These are phyloP conservation scores for Zosterops lateralis DNA, from an alignment of 2,113 vertebrate species.

Conservation along the genomic window DNA sequence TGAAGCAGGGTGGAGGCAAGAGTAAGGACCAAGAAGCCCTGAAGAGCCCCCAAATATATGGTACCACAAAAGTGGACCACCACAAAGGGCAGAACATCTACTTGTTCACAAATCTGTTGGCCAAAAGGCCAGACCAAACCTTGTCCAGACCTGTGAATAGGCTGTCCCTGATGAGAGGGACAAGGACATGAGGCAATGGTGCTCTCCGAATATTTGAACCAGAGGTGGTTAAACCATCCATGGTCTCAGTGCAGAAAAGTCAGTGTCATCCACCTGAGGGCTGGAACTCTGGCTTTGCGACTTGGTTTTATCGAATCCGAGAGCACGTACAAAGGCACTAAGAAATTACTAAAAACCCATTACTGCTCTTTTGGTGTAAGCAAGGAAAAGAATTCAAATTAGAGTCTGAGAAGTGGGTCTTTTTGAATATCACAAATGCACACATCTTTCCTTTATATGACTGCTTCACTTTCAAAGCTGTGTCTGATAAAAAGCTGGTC, in stretches of 20 bases:
- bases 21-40: not conserved
- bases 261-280: not conserved
- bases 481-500: not conserved
- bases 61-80: not conserved
- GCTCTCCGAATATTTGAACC: not conserved
- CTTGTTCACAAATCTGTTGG: not conserved
- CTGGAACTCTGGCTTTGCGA: not conserved
- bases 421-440: not conserved
- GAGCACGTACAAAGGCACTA: not conserved
- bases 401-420: not conserved
- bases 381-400: not conserved
- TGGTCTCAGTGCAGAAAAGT: not conserved
- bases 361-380: not conserved
- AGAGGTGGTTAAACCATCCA: not conserved
- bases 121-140: not conserved
- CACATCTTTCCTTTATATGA: not conserved
- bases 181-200: not conserved
- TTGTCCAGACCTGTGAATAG: not conserved
- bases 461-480: not conserved
- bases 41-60: not conserved
- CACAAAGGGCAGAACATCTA: not conserved
- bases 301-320: not conserved
- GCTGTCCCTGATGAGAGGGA: not conserved
- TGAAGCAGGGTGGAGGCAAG: not conserved
- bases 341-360: not conserved